Evolutionary conservation across 2,113 vertebrate species (phyloP).

Genomic region (Talpa occidentalis): DNA sequence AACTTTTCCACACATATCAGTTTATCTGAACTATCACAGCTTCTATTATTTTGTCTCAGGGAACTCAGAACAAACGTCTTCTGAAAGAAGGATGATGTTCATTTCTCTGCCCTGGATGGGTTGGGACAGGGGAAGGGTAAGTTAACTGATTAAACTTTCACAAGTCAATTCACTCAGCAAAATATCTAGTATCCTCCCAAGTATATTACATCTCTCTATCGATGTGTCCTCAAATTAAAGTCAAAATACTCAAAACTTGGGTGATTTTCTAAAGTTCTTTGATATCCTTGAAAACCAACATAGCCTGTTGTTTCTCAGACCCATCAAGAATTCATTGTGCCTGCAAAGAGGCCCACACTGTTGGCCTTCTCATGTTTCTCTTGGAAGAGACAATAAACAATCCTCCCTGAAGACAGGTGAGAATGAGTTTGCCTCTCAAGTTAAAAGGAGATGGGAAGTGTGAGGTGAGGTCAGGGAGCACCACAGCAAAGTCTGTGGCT

Average conservation of each 20-base stretch:
- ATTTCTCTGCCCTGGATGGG: background rate
- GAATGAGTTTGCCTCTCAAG: constrained; percentile 69
- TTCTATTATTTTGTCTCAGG: background rate
- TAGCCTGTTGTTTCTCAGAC: constrained; percentile 17
- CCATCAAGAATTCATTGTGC: constrained; percentile 68
- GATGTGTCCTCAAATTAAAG: constrained; percentile 45
- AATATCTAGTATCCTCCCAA: constrained; percentile 6
- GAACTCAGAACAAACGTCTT: background rate
- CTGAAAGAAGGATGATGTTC: background rate
- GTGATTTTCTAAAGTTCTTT: constrained; percentile 50
- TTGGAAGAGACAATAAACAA: constrained; percentile 72
- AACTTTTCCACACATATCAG: background rate
- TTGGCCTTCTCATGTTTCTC: constrained; percentile 75
- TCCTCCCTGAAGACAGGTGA: constrained; percentile 62
- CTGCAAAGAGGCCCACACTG: constrained; percentile 46
- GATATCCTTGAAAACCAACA: constrained; percentile 34
- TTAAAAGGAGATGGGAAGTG: constrained; percentile 72
- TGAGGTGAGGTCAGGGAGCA: constrained; percentile 60
- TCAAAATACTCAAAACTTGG: constrained; percentile 34
- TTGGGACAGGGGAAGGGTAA: background rate
- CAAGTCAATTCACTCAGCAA: constrained; percentile 38
- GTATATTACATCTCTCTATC: background rate
- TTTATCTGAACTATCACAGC: constrained; percentile 17
- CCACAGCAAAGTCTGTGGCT: constrained; percentile 45
- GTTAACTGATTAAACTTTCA: constrained; percentile 34